Evolutionary conservation across 2,113 vertebrate species (phyloP).

Genomic region (Epinephelus moara): DNA sequence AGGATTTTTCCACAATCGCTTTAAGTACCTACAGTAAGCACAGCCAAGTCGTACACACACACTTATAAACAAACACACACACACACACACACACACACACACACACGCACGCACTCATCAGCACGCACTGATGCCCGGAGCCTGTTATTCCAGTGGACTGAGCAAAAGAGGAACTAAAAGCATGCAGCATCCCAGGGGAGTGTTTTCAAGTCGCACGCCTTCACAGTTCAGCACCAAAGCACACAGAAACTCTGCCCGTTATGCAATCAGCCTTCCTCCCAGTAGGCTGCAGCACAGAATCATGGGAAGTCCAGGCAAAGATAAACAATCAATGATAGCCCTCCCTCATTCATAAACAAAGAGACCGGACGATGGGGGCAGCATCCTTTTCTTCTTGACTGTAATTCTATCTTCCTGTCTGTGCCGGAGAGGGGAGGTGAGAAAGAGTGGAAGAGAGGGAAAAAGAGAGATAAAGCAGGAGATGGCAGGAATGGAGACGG

Average conservation of each 20-base stretch:
- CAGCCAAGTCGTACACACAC: constrained; percentile 18
- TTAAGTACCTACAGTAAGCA: constrained; percentile 58
- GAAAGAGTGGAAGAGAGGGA: not conserved
- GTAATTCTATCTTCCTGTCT: constrained; percentile 69
- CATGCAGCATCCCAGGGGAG: constrained; percentile 77
- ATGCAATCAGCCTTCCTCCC: constrained; percentile 80
- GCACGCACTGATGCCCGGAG: constrained; percentile 68
- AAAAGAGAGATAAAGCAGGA: constrained; percentile 47
- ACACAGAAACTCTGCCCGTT: constrained; percentile 78
- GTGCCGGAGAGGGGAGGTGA: constrained; percentile 39
- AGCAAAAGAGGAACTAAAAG: constrained; percentile 85
- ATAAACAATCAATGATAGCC: constrained; percentile 82
- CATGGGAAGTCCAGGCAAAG: constrained; percentile 81
- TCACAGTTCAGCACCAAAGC: constrained; percentile 83
- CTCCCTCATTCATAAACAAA: constrained; percentile 80
- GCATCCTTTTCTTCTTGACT: constrained; percentile 55
- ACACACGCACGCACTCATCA: constrained; percentile 50
- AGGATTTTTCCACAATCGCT: constrained; percentile 20
- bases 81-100: constrained; percentile 42
- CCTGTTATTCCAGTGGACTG: constrained; percentile 83
- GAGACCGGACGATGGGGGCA: constrained; percentile 47
- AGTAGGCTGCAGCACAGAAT: constrained; percentile 75
- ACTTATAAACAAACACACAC: constrained; percentile 19
- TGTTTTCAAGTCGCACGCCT: constrained; percentile 83
- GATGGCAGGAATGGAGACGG: constrained; percentile 37